These are phyloP conservation scores for Silurus asotus DNA, from an alignment of 2,113 vertebrate genomes.

Conservation along the genomic window DNA sequence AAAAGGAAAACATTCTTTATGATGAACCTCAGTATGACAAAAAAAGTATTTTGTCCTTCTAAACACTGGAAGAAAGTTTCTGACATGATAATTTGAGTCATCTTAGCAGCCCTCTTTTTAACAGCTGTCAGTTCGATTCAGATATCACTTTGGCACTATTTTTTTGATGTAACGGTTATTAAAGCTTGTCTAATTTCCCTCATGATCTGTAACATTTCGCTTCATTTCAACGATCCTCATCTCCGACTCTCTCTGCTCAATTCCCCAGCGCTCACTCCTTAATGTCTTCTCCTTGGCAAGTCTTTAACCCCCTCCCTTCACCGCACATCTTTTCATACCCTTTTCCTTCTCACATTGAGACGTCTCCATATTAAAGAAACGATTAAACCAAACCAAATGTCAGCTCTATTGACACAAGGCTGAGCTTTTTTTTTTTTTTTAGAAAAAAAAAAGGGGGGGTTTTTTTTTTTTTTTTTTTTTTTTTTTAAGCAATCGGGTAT, in stretches of 20 bases:
- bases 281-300: constrained; percentile 42
- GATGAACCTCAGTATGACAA: not conserved
- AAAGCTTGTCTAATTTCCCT: constrained; percentile 56
- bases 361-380: constrained; percentile 62
- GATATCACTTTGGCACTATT: constrained; percentile 41
- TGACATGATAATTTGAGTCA: constrained; percentile 31
- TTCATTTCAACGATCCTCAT: constrained; percentile 49
- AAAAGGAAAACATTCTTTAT: not conserved
- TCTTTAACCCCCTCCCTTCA: constrained; percentile 41
- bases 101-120: constrained; percentile 37
- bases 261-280: constrained; percentile 47
- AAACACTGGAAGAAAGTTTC: constrained; percentile 2
- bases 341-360: constrained; percentile 50
- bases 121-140: constrained; percentile 44
- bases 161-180: constrained; percentile 50
- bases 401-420: constrained; percentile 72
- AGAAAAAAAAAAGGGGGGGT: no score
- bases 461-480: constrained; percentile 54
- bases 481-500: constrained; percentile 65
- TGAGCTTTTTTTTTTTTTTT: constrained; percentile 64
- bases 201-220: constrained; percentile 54
- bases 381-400: constrained; percentile 74
- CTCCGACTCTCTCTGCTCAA: constrained; percentile 45
- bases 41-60: constrained; percentile 29
- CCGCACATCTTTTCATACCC: constrained; percentile 31